These are phyloP conservation scores for Paratilapia polleni DNA, from an alignment of 2,113 vertebrate genomes.

Conservation along the genomic window DNA sequence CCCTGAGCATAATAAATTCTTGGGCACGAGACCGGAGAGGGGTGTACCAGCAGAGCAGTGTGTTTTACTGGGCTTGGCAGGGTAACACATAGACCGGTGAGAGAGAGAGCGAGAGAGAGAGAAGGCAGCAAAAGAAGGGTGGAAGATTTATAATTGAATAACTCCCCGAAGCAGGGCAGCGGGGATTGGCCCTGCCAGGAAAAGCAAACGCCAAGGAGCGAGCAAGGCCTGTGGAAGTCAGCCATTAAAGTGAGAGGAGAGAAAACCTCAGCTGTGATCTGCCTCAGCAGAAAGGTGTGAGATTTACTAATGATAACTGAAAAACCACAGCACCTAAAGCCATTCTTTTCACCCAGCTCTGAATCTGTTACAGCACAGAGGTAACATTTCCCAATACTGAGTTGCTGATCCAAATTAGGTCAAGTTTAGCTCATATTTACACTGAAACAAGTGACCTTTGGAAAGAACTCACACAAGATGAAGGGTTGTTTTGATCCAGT, in stretches of 20 bases:
- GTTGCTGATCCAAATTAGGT: background rate
- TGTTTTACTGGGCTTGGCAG: slow-evolving; percentile 76
- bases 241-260: slow-evolving; percentile 68
- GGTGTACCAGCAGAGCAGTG: slow-evolving; percentile 49
- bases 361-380: background rate
- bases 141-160: slow-evolving; percentile 81
- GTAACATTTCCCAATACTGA: background rate
- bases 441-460: background rate
- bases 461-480: background rate
- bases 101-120: slow-evolving; percentile 32
- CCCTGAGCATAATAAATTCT: slow-evolving; percentile 72
- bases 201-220: slow-evolving; percentile 68
- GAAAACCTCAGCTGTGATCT: slow-evolving; percentile 50
- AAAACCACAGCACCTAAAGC: slow-evolving; percentile 57
- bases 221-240: slow-evolving; percentile 65
- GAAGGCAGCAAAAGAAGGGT: slow-evolving; percentile 29
- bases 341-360: background rate
- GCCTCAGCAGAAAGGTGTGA: slow-evolving; percentile 64
- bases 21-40: slow-evolving; percentile 68
- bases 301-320: slow-evolving; percentile 65
- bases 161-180: slow-evolving; percentile 73
- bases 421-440: background rate
- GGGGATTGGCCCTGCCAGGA: slow-evolving; percentile 70
- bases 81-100: slow-evolving; percentile 43
- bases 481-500: background rate